Evolutionary conservation across 1,140 invertebrate species (phyloP).

Genomic region (Drosophila azteca): DNA sequence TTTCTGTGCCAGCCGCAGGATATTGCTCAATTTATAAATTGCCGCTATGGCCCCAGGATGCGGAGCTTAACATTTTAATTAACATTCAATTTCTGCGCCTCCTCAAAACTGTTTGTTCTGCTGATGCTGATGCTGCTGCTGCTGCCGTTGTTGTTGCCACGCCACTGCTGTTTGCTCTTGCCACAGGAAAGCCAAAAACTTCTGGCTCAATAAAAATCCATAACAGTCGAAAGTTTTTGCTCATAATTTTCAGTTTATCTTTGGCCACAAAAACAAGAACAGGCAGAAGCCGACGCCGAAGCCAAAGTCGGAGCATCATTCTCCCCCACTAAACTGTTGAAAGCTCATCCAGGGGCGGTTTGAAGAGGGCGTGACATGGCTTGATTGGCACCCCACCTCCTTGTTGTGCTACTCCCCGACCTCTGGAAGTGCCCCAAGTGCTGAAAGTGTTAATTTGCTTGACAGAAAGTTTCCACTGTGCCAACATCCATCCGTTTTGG

Average conservation of each 20-base stretch:
- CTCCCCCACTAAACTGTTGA: no score
- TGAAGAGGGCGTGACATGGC: not conserved
- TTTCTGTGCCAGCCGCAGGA: slow-evolving; percentile 48
- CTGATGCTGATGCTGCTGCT: no score
- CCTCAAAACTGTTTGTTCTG: not conserved
- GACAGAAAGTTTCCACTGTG: slow-evolving; percentile 19
- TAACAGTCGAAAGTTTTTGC: slow-evolving; percentile 50
- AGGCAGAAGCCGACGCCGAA: no score
- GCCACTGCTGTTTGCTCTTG: slow-evolving; percentile 31
- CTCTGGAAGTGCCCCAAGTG: slow-evolving; percentile 8
- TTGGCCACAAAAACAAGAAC: slow-evolving; percentile 17
- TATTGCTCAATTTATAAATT: slow-evolving; percentile 55
- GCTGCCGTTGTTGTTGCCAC: not conserved
- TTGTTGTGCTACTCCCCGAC: not conserved
- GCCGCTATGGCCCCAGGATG: slow-evolving; percentile 24
- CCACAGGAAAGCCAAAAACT: slow-evolving; percentile 41
- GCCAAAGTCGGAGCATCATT: no score
- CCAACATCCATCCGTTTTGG: slow-evolving; percentile 3
- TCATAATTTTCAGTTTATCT: slow-evolving; percentile 65
- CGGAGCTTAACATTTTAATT: slow-evolving; percentile 56
- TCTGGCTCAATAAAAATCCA: slow-evolving; percentile 62
- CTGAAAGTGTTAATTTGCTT: slow-evolving; percentile 50
- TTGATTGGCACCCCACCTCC: slow-evolving; percentile 10
- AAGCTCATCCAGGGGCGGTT: slow-evolving; percentile 9
- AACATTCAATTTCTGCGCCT: slow-evolving; percentile 40